Base-by-base conservation (phyloP, 2,797 vertebrate species). In the Poeciliopsis presidionis region DNA sequence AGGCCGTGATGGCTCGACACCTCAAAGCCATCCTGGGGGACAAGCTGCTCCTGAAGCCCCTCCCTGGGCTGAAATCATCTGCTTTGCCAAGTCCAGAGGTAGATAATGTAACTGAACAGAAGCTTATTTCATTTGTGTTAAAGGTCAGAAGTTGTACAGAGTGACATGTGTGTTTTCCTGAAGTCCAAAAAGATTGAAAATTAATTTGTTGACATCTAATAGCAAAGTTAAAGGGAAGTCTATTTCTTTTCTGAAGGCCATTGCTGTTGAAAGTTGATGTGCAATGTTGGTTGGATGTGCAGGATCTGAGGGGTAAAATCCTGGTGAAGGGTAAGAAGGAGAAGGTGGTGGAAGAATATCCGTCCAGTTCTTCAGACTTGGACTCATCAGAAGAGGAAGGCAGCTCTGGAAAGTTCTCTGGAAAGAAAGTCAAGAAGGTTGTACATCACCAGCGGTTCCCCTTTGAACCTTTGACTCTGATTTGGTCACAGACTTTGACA, bases 241-340 rank as follows among this genome's bases (percentile, higher is more conserved):
- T 67, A 39, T 67, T 41, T 67, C 9, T 67, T 41, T 67, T 41
- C 39, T 67, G 36, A 67, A 67, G 33, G 20, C 36, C 63, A 22
- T 1, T 39, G 18, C 16, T 65, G 61, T 22, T 25, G 63, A 67
- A 41, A 41, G 18, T 39, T 67, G 39, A 67, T 65, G 55, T 65
- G 36, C 16, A 65, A 11, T 55, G n/a, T 78, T 75, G 43, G 45
- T 36, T 86, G n/a, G 76, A 49, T 84, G 25, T 7, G 0, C 87
- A 99, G 98, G 95, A 95, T 78, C 95, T 99, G 46, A 98, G 96
- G 89, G 94, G 96, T 77, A 97, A 96, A 92, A 95, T 99, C 87
- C 91, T 99, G 84, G 94, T 99, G 81, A 99, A 99, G 79, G 97
- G 95, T 30, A 99, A 98, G 95, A 99, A 96, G 93, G 93, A 96